phyloP scores from a whole-genome alignment of 2,113 vertebrate genomes.

The Myrmophylax atrothorax region DNA sequence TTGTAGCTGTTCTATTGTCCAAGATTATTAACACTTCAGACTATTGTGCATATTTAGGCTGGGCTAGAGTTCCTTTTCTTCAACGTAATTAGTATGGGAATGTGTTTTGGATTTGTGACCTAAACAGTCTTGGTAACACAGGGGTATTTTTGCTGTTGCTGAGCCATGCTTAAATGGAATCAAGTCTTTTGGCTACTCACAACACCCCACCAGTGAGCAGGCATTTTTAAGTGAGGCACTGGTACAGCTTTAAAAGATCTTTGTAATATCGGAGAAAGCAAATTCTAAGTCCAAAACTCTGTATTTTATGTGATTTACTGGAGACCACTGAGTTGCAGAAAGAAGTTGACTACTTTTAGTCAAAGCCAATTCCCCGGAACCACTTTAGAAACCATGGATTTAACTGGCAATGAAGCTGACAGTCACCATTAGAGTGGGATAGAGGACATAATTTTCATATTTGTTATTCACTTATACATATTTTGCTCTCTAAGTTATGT shows the following conservation, averaged over 20 bases:
- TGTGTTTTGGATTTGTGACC: neutral
- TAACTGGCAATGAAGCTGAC: neutral
- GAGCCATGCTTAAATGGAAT: neutral
- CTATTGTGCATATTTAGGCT: neutral
- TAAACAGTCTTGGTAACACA: neutral
- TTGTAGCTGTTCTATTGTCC: neutral
- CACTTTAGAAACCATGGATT: neutral
- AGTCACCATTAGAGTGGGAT: neutral
- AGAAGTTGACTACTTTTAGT: neutral
- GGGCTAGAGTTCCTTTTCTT: neutral
- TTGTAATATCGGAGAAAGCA: neutral
- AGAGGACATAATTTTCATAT: neutral
- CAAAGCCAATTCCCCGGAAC: neutral
- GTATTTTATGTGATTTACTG: neutral
- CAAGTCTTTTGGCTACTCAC: neutral
- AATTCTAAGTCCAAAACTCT: fast-evolving
- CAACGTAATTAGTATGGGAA: neutral
- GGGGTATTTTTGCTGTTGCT: neutral
- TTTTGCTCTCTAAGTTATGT: neutral
- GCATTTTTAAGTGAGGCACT: neutral
- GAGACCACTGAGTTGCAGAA: neutral
- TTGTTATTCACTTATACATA: neutral
- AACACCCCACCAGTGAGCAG: fast-evolving
- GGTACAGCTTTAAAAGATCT: neutral
- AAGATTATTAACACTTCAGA: neutral